A percentile compares a stretch with the other conserved stretches of the same genome.
phyloP scores from a whole-genome alignment of 2,888 invertebrate genomes.

The Tineola bisselliella region DNA sequence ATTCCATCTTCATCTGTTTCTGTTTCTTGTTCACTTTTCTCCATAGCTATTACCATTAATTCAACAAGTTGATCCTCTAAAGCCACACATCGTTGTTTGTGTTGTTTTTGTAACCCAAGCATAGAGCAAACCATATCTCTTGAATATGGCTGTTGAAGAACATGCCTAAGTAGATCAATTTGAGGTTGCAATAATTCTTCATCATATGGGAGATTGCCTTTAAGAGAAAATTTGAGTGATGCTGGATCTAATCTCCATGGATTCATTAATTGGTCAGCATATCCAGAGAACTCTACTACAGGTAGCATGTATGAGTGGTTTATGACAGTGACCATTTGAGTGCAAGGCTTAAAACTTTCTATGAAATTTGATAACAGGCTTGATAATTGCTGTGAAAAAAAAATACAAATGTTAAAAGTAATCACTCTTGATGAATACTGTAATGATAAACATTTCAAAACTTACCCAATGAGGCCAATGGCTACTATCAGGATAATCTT shows the following conservation, averaged over 20 bases:
- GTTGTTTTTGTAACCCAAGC: conserved; percentile 92
- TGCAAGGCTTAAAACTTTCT: conserved; percentile 91
- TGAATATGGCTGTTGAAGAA: conserved; percentile 94
- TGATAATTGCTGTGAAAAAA: conserved; percentile 76
- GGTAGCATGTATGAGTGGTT: conserved; percentile 92
- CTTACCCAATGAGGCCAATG: conserved; percentile 92
- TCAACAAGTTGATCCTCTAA: conserved; percentile 94
- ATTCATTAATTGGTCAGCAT: conserved; percentile 88
- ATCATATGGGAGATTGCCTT: conserved; percentile 85
- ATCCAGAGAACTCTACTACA: conserved; percentile 92
- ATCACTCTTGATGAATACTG: background rate
- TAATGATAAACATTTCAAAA: too few relatives aligned
- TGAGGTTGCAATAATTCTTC: conserved; percentile 89
- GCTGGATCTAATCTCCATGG: conserved; percentile 93
- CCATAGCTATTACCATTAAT: conserved; percentile 90
- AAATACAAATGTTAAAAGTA: background rate
- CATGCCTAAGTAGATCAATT: conserved; percentile 85
- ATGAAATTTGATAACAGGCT: conserved; percentile 87
- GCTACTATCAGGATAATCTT: conserved; percentile 81
- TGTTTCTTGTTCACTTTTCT: conserved; percentile 79
- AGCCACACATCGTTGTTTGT: conserved; percentile 86
- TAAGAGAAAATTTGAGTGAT: conserved; percentile 72
- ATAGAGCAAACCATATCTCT: conserved; percentile 96
- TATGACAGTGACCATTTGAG: conserved; percentile 95
- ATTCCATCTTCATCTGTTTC: conserved; percentile 69